Evolutionary conservation across 2,113 vertebrate genomes (phyloP), one percentile per base, ranked within the genome.

Genomic region (Otocyon megalotis): DNA sequence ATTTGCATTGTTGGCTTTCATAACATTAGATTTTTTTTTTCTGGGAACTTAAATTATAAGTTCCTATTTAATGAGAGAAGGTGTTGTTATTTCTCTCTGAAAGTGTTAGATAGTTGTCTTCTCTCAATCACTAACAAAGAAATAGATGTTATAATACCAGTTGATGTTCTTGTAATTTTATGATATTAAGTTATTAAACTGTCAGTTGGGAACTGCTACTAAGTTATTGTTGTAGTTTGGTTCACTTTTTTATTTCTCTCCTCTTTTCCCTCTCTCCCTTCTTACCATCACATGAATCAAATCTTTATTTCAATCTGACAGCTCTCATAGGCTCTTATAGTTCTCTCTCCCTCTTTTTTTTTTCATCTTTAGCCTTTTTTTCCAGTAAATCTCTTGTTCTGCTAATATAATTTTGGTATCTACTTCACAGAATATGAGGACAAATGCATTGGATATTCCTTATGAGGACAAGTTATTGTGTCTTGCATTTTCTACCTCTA

Each of bases 241-340:
- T 72, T 32, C 22, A 53, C 32, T 63, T 71, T n/a, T 72, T 53
- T 56, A 30, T 85, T 48, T 80, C 8, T 72, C 32, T 83, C 35
- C 35, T 63, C 15, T 83, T 14, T 88, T 71, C 14, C 19, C 53
- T 72, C 15, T 28, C 11, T 74, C 43, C 15, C 30, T 9, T 65
- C 54, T 60, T 30, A 26, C 37, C 30, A 79, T 43, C 72, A 85
- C 6, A 88, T 5, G 10, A 13, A 11, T 91, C 12, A 71, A 24
- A 80, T 15, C 15, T 72, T 60, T 26, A 60, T 11, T 67, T 80
- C 17, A 53, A 19, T 86, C 4, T 67, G 20, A 80, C 8, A 65
- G 7, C 1, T 30, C 19, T 74, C 19, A 2, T 1, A 16, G 6
- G 2, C 7, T 93, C 37, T 1, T 90, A 35, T 2, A 28, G 0